phyloP scores from a whole-genome alignment of 2,113 vertebrate genomes.

The Lota lota region DNA sequence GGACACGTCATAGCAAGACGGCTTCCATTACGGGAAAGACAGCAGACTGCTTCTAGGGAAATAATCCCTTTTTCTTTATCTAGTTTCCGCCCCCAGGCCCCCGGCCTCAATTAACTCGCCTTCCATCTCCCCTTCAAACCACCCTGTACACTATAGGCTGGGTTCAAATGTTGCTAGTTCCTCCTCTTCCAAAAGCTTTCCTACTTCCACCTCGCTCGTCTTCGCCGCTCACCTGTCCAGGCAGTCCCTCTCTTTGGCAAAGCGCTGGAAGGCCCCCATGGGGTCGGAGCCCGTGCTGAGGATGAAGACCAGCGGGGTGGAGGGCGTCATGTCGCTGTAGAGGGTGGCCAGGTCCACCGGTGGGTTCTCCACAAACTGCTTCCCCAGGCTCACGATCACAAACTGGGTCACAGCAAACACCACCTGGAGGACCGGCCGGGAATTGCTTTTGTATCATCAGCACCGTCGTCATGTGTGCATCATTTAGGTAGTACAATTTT shows the following conservation, averaged over 20 bases:
- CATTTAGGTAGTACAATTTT: too few relatives aligned
- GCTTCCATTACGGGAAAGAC: too few relatives aligned
- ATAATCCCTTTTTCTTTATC: too few relatives aligned
- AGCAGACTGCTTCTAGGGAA: too few relatives aligned
- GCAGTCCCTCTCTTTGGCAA: slow-evolving; percentile 76
- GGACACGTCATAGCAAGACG: too few relatives aligned
- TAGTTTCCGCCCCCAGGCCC: background rate
- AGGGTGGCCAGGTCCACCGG: slow-evolving; percentile 78
- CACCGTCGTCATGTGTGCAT: too few relatives aligned
- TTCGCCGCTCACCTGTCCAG: slow-evolving; percentile 66
- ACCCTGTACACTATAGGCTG: too few relatives aligned
- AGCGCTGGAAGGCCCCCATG: slow-evolving; percentile 82
- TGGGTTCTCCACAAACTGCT: slow-evolving; percentile 79
- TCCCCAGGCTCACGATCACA: slow-evolving; percentile 75
- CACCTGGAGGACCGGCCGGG: slow-evolving; percentile 57
- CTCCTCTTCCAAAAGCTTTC: too few relatives aligned
- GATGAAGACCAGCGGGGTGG: slow-evolving; percentile 78
- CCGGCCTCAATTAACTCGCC: background rate
- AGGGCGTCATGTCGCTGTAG: slow-evolving; percentile 77
- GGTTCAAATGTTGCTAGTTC: too few relatives aligned
- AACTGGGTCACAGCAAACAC: slow-evolving; percentile 79
- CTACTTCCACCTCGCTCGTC: too few relatives aligned
- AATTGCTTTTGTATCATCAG: too few relatives aligned
- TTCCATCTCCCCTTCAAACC: too few relatives aligned
- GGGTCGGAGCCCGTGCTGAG: slow-evolving; percentile 83